Evolutionary conservation across 2,113 vertebrate genomes (phyloP).

Genomic region (Gymnorhina tibicen): DNA sequence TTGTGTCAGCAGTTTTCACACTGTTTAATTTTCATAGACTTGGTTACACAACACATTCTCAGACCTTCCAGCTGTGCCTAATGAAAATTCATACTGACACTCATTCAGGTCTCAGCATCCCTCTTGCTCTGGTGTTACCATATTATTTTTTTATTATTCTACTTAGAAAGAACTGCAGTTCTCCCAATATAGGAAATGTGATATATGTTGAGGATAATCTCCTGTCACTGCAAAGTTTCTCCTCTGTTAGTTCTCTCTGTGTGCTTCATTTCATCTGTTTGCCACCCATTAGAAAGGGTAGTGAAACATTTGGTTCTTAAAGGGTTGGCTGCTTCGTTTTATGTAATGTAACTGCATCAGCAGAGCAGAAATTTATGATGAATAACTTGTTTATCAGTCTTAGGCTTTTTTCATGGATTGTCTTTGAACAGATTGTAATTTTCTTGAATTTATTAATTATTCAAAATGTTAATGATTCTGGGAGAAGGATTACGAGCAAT

Average conservation of each 20-base stretch:
- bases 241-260: not conserved
- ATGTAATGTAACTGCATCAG: not conserved
- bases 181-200: not conserved
- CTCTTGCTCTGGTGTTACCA: not conserved
- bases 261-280: not conserved
- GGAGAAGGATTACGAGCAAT: not conserved
- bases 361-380: not conserved
- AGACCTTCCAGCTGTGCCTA: conserved; percentile 40
- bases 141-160: not conserved
- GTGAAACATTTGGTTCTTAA: conserved; percentile 3
- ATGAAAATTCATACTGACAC: conserved; percentile 20
- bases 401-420: not conserved
- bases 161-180: not conserved
- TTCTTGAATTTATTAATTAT: conserved; percentile 43
- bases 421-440: conserved; percentile 29
- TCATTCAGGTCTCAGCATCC: not conserved
- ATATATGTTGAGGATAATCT: not conserved
- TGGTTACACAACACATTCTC: conserved; percentile 18
- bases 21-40: conserved; percentile 31
- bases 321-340: not conserved
- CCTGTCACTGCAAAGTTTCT: not conserved
- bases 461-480: conserved; percentile 36
- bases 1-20: conserved; percentile 27
- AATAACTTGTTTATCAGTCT: conserved; percentile 3
- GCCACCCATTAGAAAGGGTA: not conserved